phyloP scores from a whole-genome alignment of 1,140 invertebrate genomes.

The Rhynchophorus ferrugineus region DNA sequence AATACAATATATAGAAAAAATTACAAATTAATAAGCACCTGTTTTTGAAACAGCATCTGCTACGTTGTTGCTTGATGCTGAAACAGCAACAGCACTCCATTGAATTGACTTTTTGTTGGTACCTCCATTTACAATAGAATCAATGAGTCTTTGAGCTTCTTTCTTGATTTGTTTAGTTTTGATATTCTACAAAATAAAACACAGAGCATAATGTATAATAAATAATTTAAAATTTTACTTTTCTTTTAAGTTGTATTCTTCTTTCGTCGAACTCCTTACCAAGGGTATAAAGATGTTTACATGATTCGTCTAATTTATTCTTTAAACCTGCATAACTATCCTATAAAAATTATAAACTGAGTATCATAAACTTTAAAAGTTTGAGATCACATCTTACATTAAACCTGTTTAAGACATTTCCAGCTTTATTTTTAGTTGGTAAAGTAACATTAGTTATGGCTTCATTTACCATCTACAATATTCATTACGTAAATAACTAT shows the following conservation, averaged over 20 bases:
- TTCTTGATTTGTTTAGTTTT: slow-evolving; percentile 9
- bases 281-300: slow-evolving; percentile 3
- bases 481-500: background rate
- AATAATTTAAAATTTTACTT: background rate
- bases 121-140: background rate
- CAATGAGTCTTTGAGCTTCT: slow-evolving; percentile 14
- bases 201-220: too few species aligned
- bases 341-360: background rate
- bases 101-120: background rate
- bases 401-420: background rate
- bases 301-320: slow-evolving; percentile 1
- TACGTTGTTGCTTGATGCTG: background rate
- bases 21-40: too few species aligned
- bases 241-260: background rate
- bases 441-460: background rate
- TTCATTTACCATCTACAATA: slow-evolving; percentile 12
- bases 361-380: too few species aligned
- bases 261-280: slow-evolving; percentile 5
- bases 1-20: too few species aligned
- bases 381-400: background rate
- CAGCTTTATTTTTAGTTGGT: background rate
- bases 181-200: background rate
- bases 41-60: background rate
- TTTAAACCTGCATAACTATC: background rate
- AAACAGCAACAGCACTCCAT: background rate